A percentile compares a stretch with the other conserved stretches of the same genome.
Evolutionary conservation across 2,113 vertebrate genomes (phyloP).

Genomic region (Dromiciops gliroides): DNA sequence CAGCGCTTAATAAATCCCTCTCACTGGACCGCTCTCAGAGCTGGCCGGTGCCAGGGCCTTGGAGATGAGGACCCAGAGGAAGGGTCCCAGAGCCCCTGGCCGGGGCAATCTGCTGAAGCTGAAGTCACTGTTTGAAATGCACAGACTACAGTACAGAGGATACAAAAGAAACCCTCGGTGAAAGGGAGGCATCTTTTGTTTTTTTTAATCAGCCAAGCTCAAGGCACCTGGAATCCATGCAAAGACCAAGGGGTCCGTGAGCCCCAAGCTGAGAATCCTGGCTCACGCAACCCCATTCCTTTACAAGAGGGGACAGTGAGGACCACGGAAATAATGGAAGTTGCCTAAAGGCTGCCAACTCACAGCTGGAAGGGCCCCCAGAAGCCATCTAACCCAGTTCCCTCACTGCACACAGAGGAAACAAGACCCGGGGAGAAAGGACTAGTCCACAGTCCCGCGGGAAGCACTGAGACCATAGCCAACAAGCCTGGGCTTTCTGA

Average conservation of each 20-base stretch:
- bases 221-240: background rate
- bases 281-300: background rate
- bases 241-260: background rate
- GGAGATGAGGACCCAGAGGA: background rate
- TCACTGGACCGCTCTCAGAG: background rate
- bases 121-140: background rate
- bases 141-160: background rate
- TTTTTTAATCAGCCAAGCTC: background rate
- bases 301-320: background rate
- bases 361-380: too few species aligned
- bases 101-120: background rate
- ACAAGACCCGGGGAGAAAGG: background rate
- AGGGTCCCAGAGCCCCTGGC: background rate
- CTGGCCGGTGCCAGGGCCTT: too few species aligned
- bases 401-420: too few species aligned
- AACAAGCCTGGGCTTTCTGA: too few species aligned
- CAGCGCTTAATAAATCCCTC: too few species aligned
- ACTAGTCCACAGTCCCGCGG: background rate
- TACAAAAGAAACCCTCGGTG: background rate
- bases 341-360: too few species aligned
- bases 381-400: background rate
- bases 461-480: background rate
- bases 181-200: background rate
- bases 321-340: background rate
- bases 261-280: background rate